A percentile compares a stretch with the other conserved stretches of the same genome.
Evolutionary conservation across 1,140 invertebrate genomes (phyloP).

Genomic region (Drosophila prosaltans): DNA sequence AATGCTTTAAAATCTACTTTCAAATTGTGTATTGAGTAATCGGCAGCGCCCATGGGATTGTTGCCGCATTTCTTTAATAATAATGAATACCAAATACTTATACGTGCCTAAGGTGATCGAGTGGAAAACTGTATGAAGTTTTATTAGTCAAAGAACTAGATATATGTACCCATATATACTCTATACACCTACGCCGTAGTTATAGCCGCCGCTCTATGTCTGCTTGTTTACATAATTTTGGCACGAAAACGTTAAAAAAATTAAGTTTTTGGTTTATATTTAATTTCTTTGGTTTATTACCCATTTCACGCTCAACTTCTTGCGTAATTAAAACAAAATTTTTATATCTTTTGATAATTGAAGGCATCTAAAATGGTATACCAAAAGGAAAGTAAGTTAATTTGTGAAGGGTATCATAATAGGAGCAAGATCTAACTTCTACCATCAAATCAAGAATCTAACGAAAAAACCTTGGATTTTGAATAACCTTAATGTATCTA

Average conservation of each 20-base stretch:
- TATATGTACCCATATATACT: not conserved
- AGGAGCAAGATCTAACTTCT: not conserved
- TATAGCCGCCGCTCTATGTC: not conserved
- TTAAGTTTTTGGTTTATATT: constrained; percentile 4
- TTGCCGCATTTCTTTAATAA: constrained; percentile 14
- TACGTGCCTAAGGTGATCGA: not conserved
- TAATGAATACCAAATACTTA: constrained; percentile 1
- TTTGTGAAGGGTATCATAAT: not conserved
- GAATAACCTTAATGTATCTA: not conserved
- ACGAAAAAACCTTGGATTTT: not conserved
- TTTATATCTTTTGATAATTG: constrained; percentile 7
- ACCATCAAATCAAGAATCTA: not conserved
- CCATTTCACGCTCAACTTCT: constrained; percentile 12
- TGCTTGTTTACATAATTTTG: constrained; percentile 11
- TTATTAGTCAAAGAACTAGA: not conserved
- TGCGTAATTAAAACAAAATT: constrained; percentile 2
- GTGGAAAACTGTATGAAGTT: not conserved
- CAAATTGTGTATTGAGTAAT: constrained; percentile 14
- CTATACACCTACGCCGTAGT: not conserved
- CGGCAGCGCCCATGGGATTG: constrained; percentile 6
- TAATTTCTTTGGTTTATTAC: constrained; percentile 8
- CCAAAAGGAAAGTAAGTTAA: not conserved
- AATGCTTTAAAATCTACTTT: constrained; percentile 10
- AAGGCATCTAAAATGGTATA: not conserved
- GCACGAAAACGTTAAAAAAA: constrained; percentile 6